These are phyloP conservation scores for Chaetorhynchus papuensis DNA, from an alignment of 2,113 vertebrate species.

Conservation along the genomic window DNA sequence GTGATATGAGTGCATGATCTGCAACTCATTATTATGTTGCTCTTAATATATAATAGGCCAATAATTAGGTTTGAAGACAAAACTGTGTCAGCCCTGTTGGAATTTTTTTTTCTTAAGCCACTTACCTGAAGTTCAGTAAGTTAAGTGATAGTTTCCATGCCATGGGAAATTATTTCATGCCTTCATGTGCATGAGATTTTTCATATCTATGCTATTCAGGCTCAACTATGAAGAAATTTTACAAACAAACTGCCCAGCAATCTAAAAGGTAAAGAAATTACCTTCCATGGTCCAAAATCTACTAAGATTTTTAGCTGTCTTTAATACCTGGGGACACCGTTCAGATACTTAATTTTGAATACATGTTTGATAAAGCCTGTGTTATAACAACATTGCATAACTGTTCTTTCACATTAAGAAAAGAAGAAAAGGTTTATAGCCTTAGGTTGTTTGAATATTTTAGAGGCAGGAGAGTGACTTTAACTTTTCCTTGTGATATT, in stretches of 20 bases:
- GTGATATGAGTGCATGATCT: neutral
- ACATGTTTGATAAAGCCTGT: neutral
- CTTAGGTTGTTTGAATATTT: neutral
- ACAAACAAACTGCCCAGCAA: neutral
- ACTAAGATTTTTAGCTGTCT: neutral
- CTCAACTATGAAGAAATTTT: neutral
- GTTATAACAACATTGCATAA: neutral
- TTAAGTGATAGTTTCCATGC: neutral
- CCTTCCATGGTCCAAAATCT: neutral
- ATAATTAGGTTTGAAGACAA: neutral
- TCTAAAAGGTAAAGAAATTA: neutral
- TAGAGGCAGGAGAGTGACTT: neutral
- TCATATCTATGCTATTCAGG: neutral
- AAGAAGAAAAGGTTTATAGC: neutral
- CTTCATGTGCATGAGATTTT: neutral
- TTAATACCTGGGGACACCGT: neutral
- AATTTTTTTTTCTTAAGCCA: neutral
- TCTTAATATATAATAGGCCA: neutral
- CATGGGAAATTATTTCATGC: neutral
- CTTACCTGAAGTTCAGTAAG: neutral
- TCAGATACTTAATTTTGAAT: neutral
- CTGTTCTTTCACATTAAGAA: neutral
- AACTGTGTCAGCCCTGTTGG: rapidly evolving
- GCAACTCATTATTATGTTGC: neutral
- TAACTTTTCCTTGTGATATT: neutral